Base-by-base conservation (phyloP, 2,888 invertebrate species). In the Drosophila multiciliata region DNA sequence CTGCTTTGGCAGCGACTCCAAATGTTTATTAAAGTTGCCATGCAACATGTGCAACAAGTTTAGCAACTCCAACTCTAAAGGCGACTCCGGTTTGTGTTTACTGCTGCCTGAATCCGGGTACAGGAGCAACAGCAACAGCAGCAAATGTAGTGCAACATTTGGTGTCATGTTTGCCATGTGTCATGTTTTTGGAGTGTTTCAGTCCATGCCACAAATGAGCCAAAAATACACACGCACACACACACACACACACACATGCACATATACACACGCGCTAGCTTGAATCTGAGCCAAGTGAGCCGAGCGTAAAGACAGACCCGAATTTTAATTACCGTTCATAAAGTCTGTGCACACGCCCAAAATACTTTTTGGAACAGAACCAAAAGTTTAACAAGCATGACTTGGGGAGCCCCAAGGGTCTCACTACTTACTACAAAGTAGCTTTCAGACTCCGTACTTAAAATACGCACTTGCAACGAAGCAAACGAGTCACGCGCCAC, bases 331-430 rank as follows among this genome's bases (percentile, higher is more conserved):
- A 75, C 85, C 75, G 80, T 83, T 78, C 81, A 66, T 80, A 79
- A 81, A 76, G 68, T 72, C 48, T 15, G 53, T 53, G 20, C 65
- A 55, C 50, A 58, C 75, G 80, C 73, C 87, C 89, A 86, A 83
- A 85, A 88, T 73, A 88, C 59, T 84, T 79, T 87, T 82, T 87
- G 87, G 89, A 89, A 87, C 89, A 89, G 83, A 87, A 87, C 89
- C 83, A 79, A 83, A 87, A 85, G 82, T 78, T 79, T 84, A 86
- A 86, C 76, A 78, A 82, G 78, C 86, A 82, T 86, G 87, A 88
- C 86, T 70, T 71, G 17, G n/a, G 59, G 38, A 67, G 60, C 52
- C 17, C 38, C 49, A 64, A 49, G 52, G 57, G 52, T 23, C 54
- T 26, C 26, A 40, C 53, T 55, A 49, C 54, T 38, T 15, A 35